Evolutionary conservation across 2,113 vertebrate genomes (phyloP).

Genomic region (Noturus placidus): DNA sequence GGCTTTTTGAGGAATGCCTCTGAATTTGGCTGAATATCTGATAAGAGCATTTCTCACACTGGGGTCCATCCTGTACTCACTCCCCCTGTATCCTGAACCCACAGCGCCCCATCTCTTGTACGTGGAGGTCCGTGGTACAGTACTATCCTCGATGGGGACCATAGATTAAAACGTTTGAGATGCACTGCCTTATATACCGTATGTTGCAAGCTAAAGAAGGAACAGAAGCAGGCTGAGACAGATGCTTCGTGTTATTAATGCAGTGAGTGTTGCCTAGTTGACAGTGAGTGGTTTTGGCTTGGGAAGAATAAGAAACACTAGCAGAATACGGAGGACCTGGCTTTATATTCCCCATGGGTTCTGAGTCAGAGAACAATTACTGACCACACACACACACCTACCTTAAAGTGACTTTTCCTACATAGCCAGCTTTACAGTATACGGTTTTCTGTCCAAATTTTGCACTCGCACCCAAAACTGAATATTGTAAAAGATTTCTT

Average conservation of each 20-base stretch:
- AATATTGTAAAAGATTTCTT: background rate
- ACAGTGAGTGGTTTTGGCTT: slow-evolving; percentile 23
- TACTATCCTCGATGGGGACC: background rate
- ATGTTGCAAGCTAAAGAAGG: background rate
- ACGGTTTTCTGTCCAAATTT: background rate
- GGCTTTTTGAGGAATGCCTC: background rate
- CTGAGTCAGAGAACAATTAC: slow-evolving; percentile 25
- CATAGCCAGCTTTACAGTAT: background rate
- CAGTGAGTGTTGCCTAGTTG: slow-evolving; percentile 21
- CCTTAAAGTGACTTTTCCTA: background rate
- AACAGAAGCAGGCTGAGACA: background rate
- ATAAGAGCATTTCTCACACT: background rate
- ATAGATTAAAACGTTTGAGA: background rate
- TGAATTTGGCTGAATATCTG: background rate
- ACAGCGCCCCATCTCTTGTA: background rate
- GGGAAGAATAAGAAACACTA: slow-evolving; percentile 21
- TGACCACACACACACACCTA: slow-evolving; percentile 19
- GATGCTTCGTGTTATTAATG: slow-evolving; percentile 25
- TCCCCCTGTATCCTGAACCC: too few species aligned
- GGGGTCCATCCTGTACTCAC: background rate
- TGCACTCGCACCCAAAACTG: background rate
- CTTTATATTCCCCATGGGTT: slow-evolving; percentile 5
- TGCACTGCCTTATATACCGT: background rate
- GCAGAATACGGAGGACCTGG: slow-evolving; percentile 32
- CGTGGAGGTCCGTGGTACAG: background rate